Evolutionary conservation across 2,113 vertebrate genomes (phyloP).

Genomic region (Psephotus haematonotus): DNA sequence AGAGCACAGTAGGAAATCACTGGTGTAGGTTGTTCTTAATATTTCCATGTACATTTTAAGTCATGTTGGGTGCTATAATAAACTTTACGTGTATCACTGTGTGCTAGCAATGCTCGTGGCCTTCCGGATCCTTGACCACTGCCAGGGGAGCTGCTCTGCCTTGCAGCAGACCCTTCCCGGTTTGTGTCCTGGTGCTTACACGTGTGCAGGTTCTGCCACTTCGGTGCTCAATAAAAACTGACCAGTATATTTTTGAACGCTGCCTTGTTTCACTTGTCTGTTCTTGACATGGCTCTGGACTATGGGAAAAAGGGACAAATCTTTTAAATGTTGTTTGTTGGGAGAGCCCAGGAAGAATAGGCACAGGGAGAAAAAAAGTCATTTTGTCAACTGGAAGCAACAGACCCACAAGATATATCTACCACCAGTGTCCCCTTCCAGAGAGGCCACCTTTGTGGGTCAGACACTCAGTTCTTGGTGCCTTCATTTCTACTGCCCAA

Average conservation of each 20-base stretch:
- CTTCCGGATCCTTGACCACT: rapidly evolving
- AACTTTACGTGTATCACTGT: background rate
- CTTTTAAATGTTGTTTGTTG: background rate
- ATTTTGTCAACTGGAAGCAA: background rate
- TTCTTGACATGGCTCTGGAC: background rate
- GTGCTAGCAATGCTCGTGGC: background rate
- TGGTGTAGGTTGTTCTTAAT: background rate
- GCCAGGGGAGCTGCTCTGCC: background rate
- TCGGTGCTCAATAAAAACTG: slow-evolving; percentile 61
- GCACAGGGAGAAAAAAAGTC: background rate
- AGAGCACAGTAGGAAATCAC: background rate
- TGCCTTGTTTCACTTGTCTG: background rate
- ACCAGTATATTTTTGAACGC: slow-evolving; percentile 17
- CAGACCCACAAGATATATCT: background rate
- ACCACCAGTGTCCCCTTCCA: background rate
- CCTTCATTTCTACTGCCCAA: background rate
- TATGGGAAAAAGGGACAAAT: background rate
- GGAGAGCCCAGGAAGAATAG: background rate
- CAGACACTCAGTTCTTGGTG: background rate
- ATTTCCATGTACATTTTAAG: background rate
- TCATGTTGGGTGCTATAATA: slow-evolving; percentile 34
- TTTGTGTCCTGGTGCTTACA: background rate
- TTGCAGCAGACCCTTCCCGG: background rate
- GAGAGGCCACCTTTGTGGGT: background rate
- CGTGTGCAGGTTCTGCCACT: background rate